Percentiles rank a stretch among this genome's conserved stretches.
Evolutionary conservation across 2,888 invertebrate genomes (phyloP).

Genomic region (Cyrtodaria siliqua): DNA sequence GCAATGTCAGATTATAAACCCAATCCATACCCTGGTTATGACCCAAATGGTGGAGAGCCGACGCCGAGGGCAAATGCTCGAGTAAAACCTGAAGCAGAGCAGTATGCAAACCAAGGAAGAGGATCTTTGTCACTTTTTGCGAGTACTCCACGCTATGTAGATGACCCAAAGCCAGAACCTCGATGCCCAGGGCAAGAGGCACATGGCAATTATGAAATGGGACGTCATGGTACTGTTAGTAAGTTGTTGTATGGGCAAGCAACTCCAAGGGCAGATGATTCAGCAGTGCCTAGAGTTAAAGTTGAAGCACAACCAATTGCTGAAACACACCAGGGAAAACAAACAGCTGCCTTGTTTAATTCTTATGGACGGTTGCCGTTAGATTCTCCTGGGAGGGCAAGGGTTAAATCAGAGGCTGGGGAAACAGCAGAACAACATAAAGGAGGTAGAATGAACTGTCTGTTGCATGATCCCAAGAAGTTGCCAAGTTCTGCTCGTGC

Average conservation of each 20-base stretch:
- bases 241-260: conserved; percentile 70
- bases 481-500: conserved; percentile 72
- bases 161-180: conserved; percentile 67
- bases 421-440: conserved; percentile 65
- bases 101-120: conserved; percentile 72
- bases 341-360: conserved; percentile 68
- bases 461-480: conserved; percentile 75
- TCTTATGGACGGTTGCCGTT: conserved; percentile 66
- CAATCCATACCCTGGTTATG: conserved; percentile 78
- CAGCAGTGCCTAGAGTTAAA: conserved; percentile 72
- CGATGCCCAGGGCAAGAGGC: conserved; percentile 71
- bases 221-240: conserved; percentile 75
- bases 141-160: conserved; percentile 58
- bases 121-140: conserved; percentile 76
- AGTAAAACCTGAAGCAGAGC: conserved; percentile 80
- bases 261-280: conserved; percentile 69
- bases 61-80: conserved; percentile 72
- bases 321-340: conserved; percentile 68
- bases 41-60: conserved; percentile 61
- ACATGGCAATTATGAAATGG: conserved; percentile 72
- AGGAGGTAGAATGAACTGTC: conserved; percentile 74
- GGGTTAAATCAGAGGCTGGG: conserved; percentile 72
- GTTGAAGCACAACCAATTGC: conserved; percentile 76
- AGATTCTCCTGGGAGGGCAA: conserved; percentile 67
- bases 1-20: conserved; percentile 18